Evolutionary conservation across 1,140 invertebrate genomes (phyloP).

Genomic region (Euwallacea fornicatus): DNA sequence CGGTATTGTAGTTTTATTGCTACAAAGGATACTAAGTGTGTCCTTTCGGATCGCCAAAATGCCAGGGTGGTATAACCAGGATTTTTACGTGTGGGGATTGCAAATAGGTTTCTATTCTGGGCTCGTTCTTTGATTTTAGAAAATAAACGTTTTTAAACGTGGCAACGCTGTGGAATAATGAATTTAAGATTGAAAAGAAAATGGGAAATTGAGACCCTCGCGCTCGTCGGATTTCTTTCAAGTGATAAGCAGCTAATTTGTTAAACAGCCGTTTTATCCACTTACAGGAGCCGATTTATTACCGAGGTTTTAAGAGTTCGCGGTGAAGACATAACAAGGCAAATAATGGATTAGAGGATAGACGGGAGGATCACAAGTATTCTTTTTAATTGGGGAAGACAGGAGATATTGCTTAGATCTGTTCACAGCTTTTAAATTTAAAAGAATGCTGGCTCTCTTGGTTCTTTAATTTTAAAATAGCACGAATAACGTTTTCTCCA

Average conservation of each 20-base stretch:
- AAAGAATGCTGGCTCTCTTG: no score
- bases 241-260: conserved; percentile 34
- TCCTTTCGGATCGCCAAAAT: conserved; percentile 19
- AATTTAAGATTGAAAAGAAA: conserved; percentile 29
- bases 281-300: conserved; percentile 27
- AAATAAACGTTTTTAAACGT: not conserved
- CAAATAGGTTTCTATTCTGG: not conserved
- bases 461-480: no score
- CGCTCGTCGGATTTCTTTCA: conserved; percentile 25
- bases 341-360: conserved; percentile 8
- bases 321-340: conserved; percentile 25
- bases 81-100: conserved; percentile 16
- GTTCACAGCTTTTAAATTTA: no score
- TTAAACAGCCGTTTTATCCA: conserved; percentile 32
- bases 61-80: not conserved
- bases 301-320: conserved; percentile 26
- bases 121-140: no score
- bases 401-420: no score
- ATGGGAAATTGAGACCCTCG: conserved; percentile 8
- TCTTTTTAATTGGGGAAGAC: no score
- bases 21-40: conserved; percentile 32
- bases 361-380: not conserved
- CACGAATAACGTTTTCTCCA: no score
- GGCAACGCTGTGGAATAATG: conserved; percentile 7
- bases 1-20: conserved; percentile 38